Evolutionary conservation across 2,888 invertebrate species (phyloP), one percentile per base, ranked within the genome.

Genomic region (Callyntrura guangdongensis): DNA sequence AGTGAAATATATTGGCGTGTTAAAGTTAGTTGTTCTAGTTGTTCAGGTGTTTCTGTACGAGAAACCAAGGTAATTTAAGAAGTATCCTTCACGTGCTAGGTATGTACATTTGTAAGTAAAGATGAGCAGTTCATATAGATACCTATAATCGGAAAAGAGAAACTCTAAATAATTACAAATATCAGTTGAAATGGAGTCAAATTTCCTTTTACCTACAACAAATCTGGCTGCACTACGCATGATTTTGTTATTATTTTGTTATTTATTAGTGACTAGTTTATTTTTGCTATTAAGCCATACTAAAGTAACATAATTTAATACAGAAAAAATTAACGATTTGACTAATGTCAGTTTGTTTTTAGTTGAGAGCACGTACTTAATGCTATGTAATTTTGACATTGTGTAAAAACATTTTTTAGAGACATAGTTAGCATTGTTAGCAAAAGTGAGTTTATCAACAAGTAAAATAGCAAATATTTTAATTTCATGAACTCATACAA

Each of bases 91-190:
- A 0, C 6, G 4, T 1, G 67, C 49, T 0, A 84, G 11, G 49
- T 20, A 84, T 14, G 84, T 84, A 69, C 84, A 69, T 67, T 84
- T 84, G 22, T 53, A 69, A 0, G 84, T 17, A 53, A 84, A 84
- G 0, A 17, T n/a, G 1, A 84, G 49, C 5, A 27, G 12, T 45
- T 84, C 69, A 69, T 25, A 69, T 5, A 53, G 22, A 25, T 67
- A 36, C 8, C 49, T 12, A 20, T 27, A 85, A 11, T 85, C 72
- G 2, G 69, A 5, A 17, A 17, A 85, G 0, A 53, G 12, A 49
- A 45, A 56, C 11, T 56, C 53, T 12, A 85, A 17, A 1, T 72
- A 3, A 12, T 0, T n/a, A 36, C 72, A 72, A 1, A 85, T 56
- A 11, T 85, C 72, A 0, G 27, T 0, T 8, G 56, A 8, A 14